Evolutionary conservation across 2,113 vertebrate species (phyloP).

Genomic region (Ginglymostoma cirratum): DNA sequence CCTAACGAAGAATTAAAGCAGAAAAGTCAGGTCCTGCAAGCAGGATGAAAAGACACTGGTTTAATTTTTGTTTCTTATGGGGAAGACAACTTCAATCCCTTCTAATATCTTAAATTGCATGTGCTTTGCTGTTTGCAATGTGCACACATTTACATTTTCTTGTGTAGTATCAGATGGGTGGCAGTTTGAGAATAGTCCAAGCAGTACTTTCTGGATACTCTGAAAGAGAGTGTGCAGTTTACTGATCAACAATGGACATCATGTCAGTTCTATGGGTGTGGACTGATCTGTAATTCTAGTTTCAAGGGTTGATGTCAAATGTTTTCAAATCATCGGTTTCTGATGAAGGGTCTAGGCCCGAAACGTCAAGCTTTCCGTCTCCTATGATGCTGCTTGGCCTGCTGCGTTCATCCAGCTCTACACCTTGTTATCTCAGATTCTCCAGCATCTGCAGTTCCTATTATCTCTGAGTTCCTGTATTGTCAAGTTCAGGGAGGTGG

Average conservation of each 20-base stretch:
- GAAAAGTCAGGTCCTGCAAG: neutral
- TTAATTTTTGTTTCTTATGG: neutral
- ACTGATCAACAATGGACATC: neutral
- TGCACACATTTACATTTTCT: neutral
- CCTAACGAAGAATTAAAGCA: conserved; percentile 53
- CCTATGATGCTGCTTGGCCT: no score
- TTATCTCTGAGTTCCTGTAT: no score
- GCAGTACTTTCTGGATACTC: no score
- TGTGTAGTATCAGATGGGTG: neutral
- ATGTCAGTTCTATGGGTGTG: neutral
- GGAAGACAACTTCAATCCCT: neutral
- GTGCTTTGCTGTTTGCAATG: neutral
- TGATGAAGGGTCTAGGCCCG: no score
- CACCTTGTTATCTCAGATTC: no score
- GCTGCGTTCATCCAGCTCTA: no score
- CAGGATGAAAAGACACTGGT: neutral
- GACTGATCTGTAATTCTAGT: neutral
- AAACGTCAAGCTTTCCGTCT: no score
- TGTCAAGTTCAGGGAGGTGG: no score
- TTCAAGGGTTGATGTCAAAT: neutral
- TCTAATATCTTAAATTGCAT: neutral
- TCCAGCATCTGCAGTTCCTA: no score
- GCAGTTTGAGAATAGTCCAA: neutral
- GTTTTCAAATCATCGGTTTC: neutral
- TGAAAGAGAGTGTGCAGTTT: no score